phyloP scores from a whole-genome alignment of 2,888 invertebrate species.

The Eupeodes luniger region DNA sequence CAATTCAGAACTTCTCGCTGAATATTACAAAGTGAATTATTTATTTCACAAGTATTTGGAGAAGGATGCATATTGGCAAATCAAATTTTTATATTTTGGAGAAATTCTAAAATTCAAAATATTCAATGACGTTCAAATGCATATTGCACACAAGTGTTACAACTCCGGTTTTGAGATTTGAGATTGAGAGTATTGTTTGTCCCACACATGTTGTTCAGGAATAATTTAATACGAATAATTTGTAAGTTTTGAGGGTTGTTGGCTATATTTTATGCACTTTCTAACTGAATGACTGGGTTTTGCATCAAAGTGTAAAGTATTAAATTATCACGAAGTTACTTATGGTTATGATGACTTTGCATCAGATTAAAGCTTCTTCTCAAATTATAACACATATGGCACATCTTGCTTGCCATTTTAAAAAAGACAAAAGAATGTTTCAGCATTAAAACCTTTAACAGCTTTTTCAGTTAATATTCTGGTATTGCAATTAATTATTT shows the following conservation, averaged over 20 bases:
- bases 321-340: not conserved
- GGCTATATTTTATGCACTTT: not conserved
- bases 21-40: constrained; percentile 58
- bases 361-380: too few relatives aligned
- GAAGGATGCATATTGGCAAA: constrained; percentile 25
- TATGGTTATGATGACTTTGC: too few relatives aligned
- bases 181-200: not conserved
- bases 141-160: constrained; percentile 18
- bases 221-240: constrained; percentile 4
- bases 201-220: not conserved
- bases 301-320: not conserved
- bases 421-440: too few relatives aligned
- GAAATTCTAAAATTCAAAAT: not conserved
- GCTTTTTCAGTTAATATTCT: too few relatives aligned
- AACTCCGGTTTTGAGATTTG: not conserved
- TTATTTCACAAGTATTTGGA: constrained; percentile 21
- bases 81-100: not conserved
- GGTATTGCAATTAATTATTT: too few relatives aligned
- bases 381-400: too few relatives aligned
- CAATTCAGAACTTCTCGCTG: constrained; percentile 22
- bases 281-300: not conserved
- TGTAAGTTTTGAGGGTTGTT: not conserved
- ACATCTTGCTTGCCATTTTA: too few relatives aligned
- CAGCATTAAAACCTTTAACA: too few relatives aligned
- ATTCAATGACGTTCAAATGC: not conserved